Conservation (phyloP, 2,797 vertebrate species). For the Tragopan temminckii region DNA sequence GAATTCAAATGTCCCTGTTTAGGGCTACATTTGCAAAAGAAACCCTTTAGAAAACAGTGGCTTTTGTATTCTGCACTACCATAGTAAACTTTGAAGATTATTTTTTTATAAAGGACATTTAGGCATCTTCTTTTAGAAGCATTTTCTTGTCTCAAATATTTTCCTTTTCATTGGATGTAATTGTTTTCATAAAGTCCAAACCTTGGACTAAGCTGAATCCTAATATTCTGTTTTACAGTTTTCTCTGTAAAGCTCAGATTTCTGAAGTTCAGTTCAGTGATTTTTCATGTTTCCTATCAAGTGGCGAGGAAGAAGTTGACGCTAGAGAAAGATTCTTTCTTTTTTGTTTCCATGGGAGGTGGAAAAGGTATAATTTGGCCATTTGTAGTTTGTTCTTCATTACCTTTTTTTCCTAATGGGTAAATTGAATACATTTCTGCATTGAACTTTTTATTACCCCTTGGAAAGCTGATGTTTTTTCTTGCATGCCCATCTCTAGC, state of each 20-base stretch:
- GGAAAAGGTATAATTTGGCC: neutral
- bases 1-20: neutral
- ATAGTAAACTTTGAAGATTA: neutral
- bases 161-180: neutral
- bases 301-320: neutral
- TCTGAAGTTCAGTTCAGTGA: neutral
- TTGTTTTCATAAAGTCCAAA: neutral
- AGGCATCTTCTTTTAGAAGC: neutral
- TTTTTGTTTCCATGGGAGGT: neutral
- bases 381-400: neutral
- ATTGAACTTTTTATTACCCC: neutral
- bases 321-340: fast-evolving
- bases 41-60: neutral
- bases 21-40: neutral
- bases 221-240: neutral
- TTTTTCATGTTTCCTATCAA: neutral
- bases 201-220: neutral
- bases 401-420: neutral
- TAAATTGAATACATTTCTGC: neutral
- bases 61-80: neutral
- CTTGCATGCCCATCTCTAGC: neutral
- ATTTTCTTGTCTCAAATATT: neutral
- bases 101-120: neutral
- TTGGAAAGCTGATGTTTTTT: neutral
- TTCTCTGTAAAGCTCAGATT: neutral